These are phyloP conservation scores for Albula glossodonta DNA, from an alignment of 2,113 vertebrate species.

Conservation along the genomic window DNA sequence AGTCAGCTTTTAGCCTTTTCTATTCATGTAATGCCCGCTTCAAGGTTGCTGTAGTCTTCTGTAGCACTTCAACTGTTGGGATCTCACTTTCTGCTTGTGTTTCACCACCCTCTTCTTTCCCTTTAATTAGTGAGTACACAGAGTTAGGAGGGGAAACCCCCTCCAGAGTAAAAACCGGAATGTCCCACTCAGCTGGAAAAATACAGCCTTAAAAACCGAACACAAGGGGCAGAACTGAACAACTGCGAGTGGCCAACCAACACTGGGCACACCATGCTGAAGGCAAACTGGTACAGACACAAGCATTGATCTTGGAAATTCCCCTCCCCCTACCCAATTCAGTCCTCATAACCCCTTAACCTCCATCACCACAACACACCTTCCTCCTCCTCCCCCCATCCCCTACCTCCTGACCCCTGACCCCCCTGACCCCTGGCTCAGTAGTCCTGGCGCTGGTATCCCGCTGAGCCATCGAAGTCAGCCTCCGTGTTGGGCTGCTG, in stretches of 20 bases:
- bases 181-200: not conserved
- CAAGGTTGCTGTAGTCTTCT: not conserved
- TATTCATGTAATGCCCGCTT: not conserved
- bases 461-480: conserved; percentile 74
- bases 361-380: not conserved
- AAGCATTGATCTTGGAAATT: conserved; percentile 27
- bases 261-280: conserved; percentile 35
- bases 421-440: conserved; percentile 46
- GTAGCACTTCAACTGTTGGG: conserved; percentile 11
- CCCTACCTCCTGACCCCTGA: not conserved
- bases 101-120: not conserved
- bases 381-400: conserved; percentile 14
- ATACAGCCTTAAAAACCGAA: conserved; percentile 4
- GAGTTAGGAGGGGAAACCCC: not conserved
- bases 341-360: not conserved
- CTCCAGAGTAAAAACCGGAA: not conserved
- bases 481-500: conserved; percentile 74
- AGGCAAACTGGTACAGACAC: conserved; percentile 44
- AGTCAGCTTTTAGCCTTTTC: not conserved
- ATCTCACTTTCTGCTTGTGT: not conserved
- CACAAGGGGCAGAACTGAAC: conserved; percentile 16
- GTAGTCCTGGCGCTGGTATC: conserved; percentile 94
- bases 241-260: conserved; percentile 32
- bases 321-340: not conserved
- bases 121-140: not conserved